These are phyloP conservation scores for Euproctis similis DNA, from an alignment of 2,888 invertebrate genomes.

Conservation along the genomic window DNA sequence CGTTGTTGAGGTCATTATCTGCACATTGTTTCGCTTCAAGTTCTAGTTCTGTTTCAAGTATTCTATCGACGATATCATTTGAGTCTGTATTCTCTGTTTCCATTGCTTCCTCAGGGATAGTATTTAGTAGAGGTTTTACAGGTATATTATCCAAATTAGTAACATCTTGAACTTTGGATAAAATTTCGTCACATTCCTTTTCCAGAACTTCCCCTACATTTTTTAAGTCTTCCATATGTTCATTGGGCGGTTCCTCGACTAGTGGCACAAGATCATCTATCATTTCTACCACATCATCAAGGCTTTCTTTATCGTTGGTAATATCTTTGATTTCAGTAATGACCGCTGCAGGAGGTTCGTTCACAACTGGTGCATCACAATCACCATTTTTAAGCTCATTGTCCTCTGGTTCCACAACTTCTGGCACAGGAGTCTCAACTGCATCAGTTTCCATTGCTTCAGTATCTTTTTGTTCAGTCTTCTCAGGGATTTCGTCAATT, in stretches of 20 bases:
- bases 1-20: slow-evolving; percentile 31
- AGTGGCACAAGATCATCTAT: slow-evolving; percentile 52
- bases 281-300: slow-evolving; percentile 42
- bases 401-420: slow-evolving; percentile 33
- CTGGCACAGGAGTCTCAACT: slow-evolving; percentile 19
- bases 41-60: slow-evolving; percentile 57
- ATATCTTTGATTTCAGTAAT: slow-evolving; percentile 55
- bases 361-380: slow-evolving; percentile 24
- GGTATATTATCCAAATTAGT: slow-evolving; percentile 60
- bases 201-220: slow-evolving; percentile 61
- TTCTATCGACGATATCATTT: slow-evolving; percentile 58
- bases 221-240: slow-evolving; percentile 56
- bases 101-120: slow-evolving; percentile 57
- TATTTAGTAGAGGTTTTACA: slow-evolving; percentile 50
- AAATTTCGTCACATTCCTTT: slow-evolving; percentile 67
- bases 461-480: slow-evolving; percentile 41
- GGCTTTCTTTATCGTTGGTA: slow-evolving; percentile 39
- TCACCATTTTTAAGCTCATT: slow-evolving; percentile 27
- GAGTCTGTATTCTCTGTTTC: slow-evolving; percentile 55
- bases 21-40: slow-evolving; percentile 46
- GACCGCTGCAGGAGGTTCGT: slow-evolving; percentile 33
- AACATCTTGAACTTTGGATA: slow-evolving; percentile 65
- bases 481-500: slow-evolving; percentile 38
- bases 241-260: slow-evolving; percentile 48
- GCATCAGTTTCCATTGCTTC: slow-evolving; percentile 37